Evolutionary conservation across 2,797 vertebrate species (phyloP).

Genomic region (Neosilurus mollespiculum): DNA sequence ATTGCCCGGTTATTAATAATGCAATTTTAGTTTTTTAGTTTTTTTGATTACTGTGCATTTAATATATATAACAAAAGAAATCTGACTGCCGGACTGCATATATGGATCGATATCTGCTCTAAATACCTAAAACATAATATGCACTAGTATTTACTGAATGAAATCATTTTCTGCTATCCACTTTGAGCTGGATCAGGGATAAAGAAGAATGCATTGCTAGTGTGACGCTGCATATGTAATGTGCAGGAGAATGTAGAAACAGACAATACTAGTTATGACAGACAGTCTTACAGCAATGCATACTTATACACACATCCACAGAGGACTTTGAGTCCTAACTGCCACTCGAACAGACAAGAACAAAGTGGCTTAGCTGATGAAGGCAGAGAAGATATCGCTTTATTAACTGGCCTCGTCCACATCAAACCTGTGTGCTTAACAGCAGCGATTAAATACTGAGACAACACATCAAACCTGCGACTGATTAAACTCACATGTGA

Average conservation of each 20-base stretch:
- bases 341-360: constrained; percentile 57
- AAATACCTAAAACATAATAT: background rate
- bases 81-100: background rate
- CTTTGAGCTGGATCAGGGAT: background rate
- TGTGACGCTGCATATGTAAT: background rate
- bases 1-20: background rate
- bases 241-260: background rate
- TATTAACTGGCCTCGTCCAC: constrained; percentile 76
- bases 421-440: constrained; percentile 74
- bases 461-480: constrained; percentile 78
- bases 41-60: background rate
- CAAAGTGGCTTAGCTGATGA: constrained; percentile 72
- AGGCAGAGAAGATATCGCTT: constrained; percentile 73
- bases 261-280: constrained; percentile 22
- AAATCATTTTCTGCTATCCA: background rate
- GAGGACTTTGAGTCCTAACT: constrained; percentile 50
- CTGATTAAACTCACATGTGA: constrained; percentile 72
- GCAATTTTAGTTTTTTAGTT: background rate
- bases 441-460: constrained; percentile 74
- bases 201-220: background rate
- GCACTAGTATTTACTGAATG: background rate
- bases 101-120: background rate
- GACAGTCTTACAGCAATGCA: background rate
- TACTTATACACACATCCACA: constrained; percentile 21
- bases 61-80: background rate